Percentiles rank a stretch among this genome's conserved stretches.
Evolutionary conservation across 2,797 vertebrate genomes (phyloP).

Genomic region (Gambelia wislizenii): DNA sequence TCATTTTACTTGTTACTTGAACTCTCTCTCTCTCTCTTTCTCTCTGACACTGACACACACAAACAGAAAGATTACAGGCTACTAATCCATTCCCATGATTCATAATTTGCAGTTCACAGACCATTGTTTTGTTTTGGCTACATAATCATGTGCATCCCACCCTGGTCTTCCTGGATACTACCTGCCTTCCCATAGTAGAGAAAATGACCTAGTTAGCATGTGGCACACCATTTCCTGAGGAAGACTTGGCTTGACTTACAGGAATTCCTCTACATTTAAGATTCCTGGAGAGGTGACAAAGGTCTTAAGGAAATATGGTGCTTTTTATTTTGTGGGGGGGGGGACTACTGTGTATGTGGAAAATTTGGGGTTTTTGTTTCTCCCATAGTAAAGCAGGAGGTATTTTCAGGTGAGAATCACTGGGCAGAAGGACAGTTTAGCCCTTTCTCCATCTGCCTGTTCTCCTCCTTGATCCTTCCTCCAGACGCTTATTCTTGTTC

Average conservation of each 20-base stretch:
- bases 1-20: constrained; percentile 29
- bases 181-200: constrained; percentile 56
- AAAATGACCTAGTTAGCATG: constrained; percentile 52
- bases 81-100: background rate
- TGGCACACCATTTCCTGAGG: constrained; percentile 73
- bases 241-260: constrained; percentile 71
- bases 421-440: background rate
- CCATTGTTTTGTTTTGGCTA: constrained; percentile 15
- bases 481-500: background rate
- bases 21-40: background rate
- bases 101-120: background rate
- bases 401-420: background rate
- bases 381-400: background rate
- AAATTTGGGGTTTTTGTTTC: background rate
- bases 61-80: background rate
- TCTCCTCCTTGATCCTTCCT: background rate
- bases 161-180: constrained; percentile 66
- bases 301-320: constrained; percentile 51
- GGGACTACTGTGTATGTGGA: constrained; percentile 9
- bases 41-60: background rate
- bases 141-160: constrained; percentile 30
- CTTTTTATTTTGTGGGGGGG: too few relatives aligned
- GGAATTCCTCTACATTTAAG: constrained; percentile 70
- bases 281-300: constrained; percentile 73
- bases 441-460: background rate